Evolutionary conservation across 2,888 invertebrate species (phyloP), one percentile per base, ranked within the genome.

Genomic region (Hanleya hanleyi): DNA sequence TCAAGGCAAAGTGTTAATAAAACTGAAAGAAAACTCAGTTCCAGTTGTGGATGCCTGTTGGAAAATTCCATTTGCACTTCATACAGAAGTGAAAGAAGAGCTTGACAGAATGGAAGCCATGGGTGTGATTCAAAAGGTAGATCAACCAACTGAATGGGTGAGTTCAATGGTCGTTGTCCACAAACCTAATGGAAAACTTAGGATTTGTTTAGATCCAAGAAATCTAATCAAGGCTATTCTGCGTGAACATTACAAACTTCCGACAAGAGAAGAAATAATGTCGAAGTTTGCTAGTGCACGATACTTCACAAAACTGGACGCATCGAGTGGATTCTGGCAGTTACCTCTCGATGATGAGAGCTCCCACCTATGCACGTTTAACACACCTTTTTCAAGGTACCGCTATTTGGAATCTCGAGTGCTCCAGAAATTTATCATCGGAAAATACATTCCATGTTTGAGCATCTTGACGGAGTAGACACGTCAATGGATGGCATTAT

Each of bases 101-200:
- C 65, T 82, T 22, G 57, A 72, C 12, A 22, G 64, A 18, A 75
- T 82, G 73, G 75, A 77, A 38, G 9, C 64, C 18, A 38, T 70
- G 26, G 50, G 51, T 22, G 74, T 80, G 12, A 79, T 82, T 22
- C 37, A n/a, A 26, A 77, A 74, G 72, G 74, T 82, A 12, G 67
- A 69, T 62, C 71, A 80, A 50, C 82, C 80, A 9, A 80, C 80
- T 50, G 74, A 76, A 37, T 83, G 83, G 83, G 81, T 81, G 9
- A 81, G 68, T 69, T 69, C 75, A 4, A 29, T 81, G 49, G 77
- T 75, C n/a, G 65, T 74, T 41, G 75, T 77, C n/a, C 35, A 71
- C 51, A 77, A 77, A 69, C 51, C 67, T 47, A 76, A 73, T 62
- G 80, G 79, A 18, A 78, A 81, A 70, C 29, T 83, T 12, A 50